Base-by-base conservation (phyloP, 2,888 invertebrate species). In the Pinctada fucata region DNA sequence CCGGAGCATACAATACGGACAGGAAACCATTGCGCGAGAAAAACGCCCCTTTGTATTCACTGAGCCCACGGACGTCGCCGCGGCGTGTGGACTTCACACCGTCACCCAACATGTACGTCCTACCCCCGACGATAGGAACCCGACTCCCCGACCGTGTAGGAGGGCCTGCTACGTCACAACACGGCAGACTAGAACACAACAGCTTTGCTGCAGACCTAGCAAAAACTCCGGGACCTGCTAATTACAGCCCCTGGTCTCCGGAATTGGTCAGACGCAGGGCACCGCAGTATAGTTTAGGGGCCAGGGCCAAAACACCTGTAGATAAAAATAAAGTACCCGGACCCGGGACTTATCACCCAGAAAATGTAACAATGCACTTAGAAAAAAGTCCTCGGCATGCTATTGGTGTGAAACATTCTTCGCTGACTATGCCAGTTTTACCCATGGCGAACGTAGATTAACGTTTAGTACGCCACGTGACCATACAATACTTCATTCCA, bases 391-490 rank as follows among this genome's bases (percentile, higher is more conserved):
- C 89, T 0, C 71, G 86, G 52, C 85, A 87, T 74, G 79, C 85
- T 64, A 86, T 89, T 47, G 89, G 89, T 8, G 84, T 87, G 4
- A 81, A 83, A 63, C 89, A 89, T 80, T 88, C 88, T 16, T 84
- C 87, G 64, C 87, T 85, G 76, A 80, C 83, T 31, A 83, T 86
- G 85, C 87, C 89, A 10, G 80, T 84, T 0, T 67, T 88, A 65
- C 84, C 87, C 3, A 72, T 83, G 31, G 85, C 87, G 8, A 87
- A 88, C 75, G 83, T 85, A n/a, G 71, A 74, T 16, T 78, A 58
- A 31, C 31, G 31, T 31, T 31, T 31, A 31, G 31, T 31, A 31
- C 31, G 31, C 31, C 31, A 31, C 31, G 31, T 31, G 31, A 31
- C 31, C 31, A 31, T 31, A 31, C 31, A 31, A 31, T 31, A 31